A percentile compares a stretch with the other conserved stretches of the same genome.
These are phyloP conservation scores for Trypoxylon attenuatum DNA, from an alignment of 2,888 invertebrate species.

Conservation along the genomic window DNA sequence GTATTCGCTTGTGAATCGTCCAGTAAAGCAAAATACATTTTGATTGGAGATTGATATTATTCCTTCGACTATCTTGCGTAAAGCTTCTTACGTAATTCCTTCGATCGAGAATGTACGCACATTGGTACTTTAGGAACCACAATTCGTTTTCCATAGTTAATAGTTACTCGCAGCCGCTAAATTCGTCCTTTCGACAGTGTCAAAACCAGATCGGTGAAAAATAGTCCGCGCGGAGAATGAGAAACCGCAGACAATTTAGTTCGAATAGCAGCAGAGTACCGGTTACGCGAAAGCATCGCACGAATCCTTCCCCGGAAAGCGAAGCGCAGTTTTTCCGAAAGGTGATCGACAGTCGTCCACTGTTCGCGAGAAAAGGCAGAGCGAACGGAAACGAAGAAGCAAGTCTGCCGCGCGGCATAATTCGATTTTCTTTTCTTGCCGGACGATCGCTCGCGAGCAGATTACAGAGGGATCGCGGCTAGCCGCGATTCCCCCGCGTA, in stretches of 20 bases:
- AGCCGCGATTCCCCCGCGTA: background rate
- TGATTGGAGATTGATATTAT: background rate
- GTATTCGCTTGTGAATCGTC: too few relatives aligned
- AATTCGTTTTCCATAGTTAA: too few relatives aligned
- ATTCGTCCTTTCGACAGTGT: too few relatives aligned
- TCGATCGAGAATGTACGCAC: background rate
- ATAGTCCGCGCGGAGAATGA: background rate
- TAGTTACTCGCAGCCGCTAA: too few relatives aligned
- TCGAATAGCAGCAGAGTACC: too few relatives aligned
- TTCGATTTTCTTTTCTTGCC: slow-evolving; percentile 20
- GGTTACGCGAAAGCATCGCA: too few relatives aligned
- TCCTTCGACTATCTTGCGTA: background rate
- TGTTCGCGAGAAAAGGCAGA: background rate
- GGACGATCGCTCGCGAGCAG: slow-evolving; percentile 2
- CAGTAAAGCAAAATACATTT: too few relatives aligned
- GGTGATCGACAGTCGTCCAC: background rate
- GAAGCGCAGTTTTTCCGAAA: background rate
- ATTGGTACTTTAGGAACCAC: too few relatives aligned
- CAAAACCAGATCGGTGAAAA: background rate
- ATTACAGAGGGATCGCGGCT: background rate
- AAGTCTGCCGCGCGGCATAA: too few relatives aligned
- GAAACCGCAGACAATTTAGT: background rate
- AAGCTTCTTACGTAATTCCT: background rate
- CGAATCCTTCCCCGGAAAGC: background rate
- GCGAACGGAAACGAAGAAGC: slow-evolving; percentile 1